Base-by-base conservation (phyloP, 2,797 vertebrate species). In the Rhinogobio ventralis region DNA sequence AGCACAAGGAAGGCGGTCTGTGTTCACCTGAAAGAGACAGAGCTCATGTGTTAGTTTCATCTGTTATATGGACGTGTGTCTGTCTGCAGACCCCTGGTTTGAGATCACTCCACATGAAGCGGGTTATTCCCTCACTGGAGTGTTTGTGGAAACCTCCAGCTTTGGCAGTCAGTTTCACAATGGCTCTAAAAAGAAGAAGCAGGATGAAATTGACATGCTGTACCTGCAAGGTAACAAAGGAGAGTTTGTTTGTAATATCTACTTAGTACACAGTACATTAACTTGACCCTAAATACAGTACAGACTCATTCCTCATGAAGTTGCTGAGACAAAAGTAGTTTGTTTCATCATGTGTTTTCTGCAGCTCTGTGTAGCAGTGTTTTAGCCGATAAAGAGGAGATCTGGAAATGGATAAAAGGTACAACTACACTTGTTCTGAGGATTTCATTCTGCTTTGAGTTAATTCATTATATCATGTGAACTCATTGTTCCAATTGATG, bases 31-130 rank as follows among this genome's bases (percentile, higher is more conserved):
- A 66, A 66, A 66, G 10, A 42, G 20, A 23, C 2, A 23, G 2
- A 33, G 8, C 33, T 33, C 19, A 33, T 33, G 66, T 68, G 20
- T 66, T 33, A 13, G 5, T n/a, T 20, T 7, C 19, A 1, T 20
- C 36, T 69, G 67, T 69, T 68, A 13, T 68, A 33, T 19, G 15
- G 60, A 0, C 4, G 2, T 69, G 11, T 39, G n/a, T 69, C 9
- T 42, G 5, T 69, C 67, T 23, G 1, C 67, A 69, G 67, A 69
- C 36, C 67, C 67, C 67, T 69, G 67, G 39, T 77, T 87, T 51
- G 86, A 87, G 62, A 19, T 87, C 55, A 81, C 71, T 28, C 71
- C 84, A 8, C 23, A 85, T 77, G 84, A 86, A n/a, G 72, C 72
- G 14, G 84, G 84, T 5, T 86, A 87, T 46, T 84, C 86, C 14